Evolutionary conservation across 2,888 invertebrate species (phyloP), one percentile per base, ranked within the genome.

Genomic region (Herminia tarsipennalis): DNA sequence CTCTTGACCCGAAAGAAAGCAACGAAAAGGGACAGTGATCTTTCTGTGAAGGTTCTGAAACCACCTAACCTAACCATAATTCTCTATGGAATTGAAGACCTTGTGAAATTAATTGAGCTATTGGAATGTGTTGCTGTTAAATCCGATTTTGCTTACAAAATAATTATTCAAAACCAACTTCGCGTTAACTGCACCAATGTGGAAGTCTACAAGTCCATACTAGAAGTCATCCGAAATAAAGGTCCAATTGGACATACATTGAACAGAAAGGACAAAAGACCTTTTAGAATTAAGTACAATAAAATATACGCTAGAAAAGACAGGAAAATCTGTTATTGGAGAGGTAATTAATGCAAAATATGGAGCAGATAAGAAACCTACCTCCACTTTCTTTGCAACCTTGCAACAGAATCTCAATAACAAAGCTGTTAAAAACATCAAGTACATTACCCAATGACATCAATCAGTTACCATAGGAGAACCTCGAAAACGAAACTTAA

Each of bases 401-500:
- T n/a, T n/a, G n/a, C n/a, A n/a, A n/a, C n/a, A n/a, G n/a, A n/a
- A n/a, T n/a, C n/a, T n/a, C n/a, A n/a, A n/a, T n/a, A 6, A 9
- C 10, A 2, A 24, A 24, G 3, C 9, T 5, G 9, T 1, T 5
- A 18, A 30, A 17, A n/a, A 30, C 1, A 30, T 30, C 3, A 17
- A 30, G 10, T 9, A 5, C 17, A 30, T 30, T 3, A 5, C 6
- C 8, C 13, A n/a, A n/a, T n/a, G n/a, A n/a, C n/a, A 28, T n/a
- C 14, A 14, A 8, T 13, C 14, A 1, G 14, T 28, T 5, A 28
- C 14, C 2, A 28, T 30, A 9, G 30, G 9, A 17, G 30, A 30
- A n/a, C 30, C 30, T 3, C 12, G n/a, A 20, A 55, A 48, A 33
- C 17, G 16, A 14, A 46, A 45, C 12, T 25, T 16, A 1, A 28